Base-by-base conservation (phyloP, 2,797 vertebrate species). In the Podargus strigoides region DNA sequence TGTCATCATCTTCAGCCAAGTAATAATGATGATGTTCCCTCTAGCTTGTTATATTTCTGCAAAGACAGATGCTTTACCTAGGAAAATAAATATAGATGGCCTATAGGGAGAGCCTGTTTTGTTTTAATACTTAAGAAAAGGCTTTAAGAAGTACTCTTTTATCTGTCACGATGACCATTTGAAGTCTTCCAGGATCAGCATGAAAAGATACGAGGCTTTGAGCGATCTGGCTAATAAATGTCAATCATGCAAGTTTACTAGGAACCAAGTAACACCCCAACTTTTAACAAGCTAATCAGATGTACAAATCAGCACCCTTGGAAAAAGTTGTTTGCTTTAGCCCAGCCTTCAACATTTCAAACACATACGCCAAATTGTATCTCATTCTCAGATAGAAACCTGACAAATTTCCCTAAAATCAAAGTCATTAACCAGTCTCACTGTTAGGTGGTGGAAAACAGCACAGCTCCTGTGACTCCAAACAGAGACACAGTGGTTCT, bases 261-360 rank as follows among this genome's bases (percentile, higher is more conserved):
- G 37, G 62, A 88, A 83, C 66, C 5, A 4, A 94, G 52, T 47
- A 94, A 91, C 47, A 85, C 19, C n/a, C 53, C 56, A 95, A 92
- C 47, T 95, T 95, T 92, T 93, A 92, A 85, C 60, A 79, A 96
- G 81, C 47, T 73, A 42, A 82, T 90, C 74, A 50, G 30, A 55
- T 19, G 44, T 32, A 93, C 55, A 87, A 73, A 90, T 44, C 7
- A 7, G 41, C 37, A 59, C 44, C 42, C 60, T 42, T 44, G 24
- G 32, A 94, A 92, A 2, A 14, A 67, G 21, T 1, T n/a, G 7
- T 20, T 89, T 83, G 63, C 81, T 80, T 89, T 41, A 50, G 39
- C 63, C 42, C 36, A 84, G 69, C n/a, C 77, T 90, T 91, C 88
- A 72, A 59, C 39, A 79, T 88, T 86, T 84, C 76, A 81, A 89